phyloP scores from a whole-genome alignment of 1,140 invertebrate species.

The Meloidogyne hapla region DNA sequence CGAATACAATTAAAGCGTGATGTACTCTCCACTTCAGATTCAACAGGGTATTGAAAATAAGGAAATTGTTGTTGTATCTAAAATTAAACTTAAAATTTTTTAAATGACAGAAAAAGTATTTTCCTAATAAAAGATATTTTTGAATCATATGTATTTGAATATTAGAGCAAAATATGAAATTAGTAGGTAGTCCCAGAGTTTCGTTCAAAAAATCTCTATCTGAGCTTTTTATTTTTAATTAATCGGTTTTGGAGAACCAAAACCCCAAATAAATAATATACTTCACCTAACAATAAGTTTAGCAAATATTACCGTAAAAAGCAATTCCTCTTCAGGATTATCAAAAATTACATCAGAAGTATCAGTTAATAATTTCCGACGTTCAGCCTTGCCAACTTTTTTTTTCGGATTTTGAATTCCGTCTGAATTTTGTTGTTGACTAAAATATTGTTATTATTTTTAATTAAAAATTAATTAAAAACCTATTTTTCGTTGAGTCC shows the following conservation, averaged over 20 bases:
- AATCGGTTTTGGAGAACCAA: too few species aligned
- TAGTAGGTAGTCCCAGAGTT: too few species aligned
- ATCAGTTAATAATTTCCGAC: slow-evolving; percentile 28
- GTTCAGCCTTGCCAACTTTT: slow-evolving; percentile 49
- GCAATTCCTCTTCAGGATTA: slow-evolving; percentile 44
- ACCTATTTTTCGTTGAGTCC: neutral
- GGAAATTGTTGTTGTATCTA: slow-evolving; percentile 12
- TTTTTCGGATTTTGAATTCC: slow-evolving; percentile 28
- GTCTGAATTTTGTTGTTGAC: neutral
- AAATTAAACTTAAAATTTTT: neutral
- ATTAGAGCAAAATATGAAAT: too few species aligned
- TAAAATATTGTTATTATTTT: neutral
- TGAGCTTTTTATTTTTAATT: too few species aligned
- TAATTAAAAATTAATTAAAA: neutral
- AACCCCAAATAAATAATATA: too few species aligned
- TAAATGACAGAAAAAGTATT: neutral
- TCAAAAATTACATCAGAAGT: slow-evolving; percentile 42
- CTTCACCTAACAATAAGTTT: too few species aligned
- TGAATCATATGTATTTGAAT: too few species aligned
- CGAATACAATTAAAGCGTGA: slow-evolving; percentile 45
- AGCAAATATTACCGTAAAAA: slow-evolving; percentile 47
- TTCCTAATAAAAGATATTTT: too few species aligned
- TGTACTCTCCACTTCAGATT: slow-evolving; percentile 44
- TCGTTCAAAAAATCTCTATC: too few species aligned
- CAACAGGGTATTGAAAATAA: slow-evolving; percentile 49